Evolutionary conservation across 1,140 invertebrate genomes (phyloP).

Genomic region (Leptinotarsa undecemlineata): DNA sequence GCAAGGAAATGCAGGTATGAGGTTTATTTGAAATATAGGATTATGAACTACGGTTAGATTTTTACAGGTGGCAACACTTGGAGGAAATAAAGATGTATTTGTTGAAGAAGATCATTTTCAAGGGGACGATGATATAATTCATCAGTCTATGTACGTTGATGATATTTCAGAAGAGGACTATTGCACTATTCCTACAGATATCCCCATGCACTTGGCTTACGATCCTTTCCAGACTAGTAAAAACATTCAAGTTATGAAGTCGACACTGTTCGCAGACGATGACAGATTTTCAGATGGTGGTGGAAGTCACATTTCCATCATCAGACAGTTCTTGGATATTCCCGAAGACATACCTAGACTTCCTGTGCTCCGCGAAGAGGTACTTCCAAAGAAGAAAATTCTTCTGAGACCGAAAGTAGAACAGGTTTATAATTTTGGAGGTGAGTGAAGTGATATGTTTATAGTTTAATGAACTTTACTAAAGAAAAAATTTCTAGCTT

Average conservation of each 20-base stretch:
- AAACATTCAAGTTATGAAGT: slow-evolving; percentile 42
- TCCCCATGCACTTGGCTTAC: slow-evolving; percentile 31
- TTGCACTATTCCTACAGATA: slow-evolving; percentile 24
- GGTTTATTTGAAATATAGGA: too few relatives aligned
- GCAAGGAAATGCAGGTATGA: slow-evolving; percentile 7
- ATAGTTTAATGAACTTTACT: background rate
- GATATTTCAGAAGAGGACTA: slow-evolving; percentile 37
- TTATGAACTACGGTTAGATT: background rate
- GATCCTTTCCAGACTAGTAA: slow-evolving; percentile 29
- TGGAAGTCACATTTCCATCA: slow-evolving; percentile 33
- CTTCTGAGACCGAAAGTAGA: slow-evolving; percentile 38
- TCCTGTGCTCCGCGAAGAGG: slow-evolving; percentile 30
- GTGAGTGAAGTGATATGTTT: background rate
- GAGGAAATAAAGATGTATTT: slow-evolving; percentile 33
- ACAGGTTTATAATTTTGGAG: slow-evolving; percentile 34
- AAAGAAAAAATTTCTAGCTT: background rate
- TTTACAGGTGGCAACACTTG: slow-evolving; percentile 24
- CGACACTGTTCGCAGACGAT: slow-evolving; percentile 39
- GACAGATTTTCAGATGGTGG: slow-evolving; percentile 37
- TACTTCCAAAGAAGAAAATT: slow-evolving; percentile 18
- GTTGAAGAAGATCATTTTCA: slow-evolving; percentile 32
- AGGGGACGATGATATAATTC: slow-evolving; percentile 37
- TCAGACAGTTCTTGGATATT: slow-evolving; percentile 38
- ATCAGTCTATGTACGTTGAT: slow-evolving; percentile 40
- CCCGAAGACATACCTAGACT: slow-evolving; percentile 34